Evolutionary conservation across 2,113 vertebrate genomes (phyloP).

Genomic region (Cyprinodon brontotheroides): DNA sequence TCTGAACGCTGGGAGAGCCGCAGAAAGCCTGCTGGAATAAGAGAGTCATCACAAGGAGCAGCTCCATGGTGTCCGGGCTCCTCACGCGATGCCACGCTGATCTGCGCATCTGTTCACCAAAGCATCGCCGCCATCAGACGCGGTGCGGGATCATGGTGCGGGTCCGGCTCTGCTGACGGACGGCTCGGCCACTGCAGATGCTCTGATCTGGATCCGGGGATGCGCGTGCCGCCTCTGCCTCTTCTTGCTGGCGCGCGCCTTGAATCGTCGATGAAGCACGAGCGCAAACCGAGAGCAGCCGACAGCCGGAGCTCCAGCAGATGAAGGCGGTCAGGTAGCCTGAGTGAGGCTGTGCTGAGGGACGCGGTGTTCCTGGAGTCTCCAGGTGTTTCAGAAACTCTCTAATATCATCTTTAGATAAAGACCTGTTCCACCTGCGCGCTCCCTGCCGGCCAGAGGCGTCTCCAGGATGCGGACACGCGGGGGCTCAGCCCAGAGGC

Average conservation of each 20-base stretch:
- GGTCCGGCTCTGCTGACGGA: constrained; percentile 13
- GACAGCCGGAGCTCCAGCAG: constrained; percentile 7
- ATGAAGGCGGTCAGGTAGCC: background rate
- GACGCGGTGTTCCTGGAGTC: background rate
- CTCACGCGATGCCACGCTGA: constrained; percentile 36
- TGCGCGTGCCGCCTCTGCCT: constrained; percentile 46
- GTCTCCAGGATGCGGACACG: too few species aligned
- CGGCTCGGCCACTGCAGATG: constrained; percentile 61
- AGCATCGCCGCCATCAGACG: constrained; percentile 40
- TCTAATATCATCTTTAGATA: background rate
- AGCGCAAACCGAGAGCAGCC: constrained; percentile 43
- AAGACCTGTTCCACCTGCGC: background rate
- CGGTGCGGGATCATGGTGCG: constrained; percentile 40
- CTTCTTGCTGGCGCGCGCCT: constrained; percentile 37
- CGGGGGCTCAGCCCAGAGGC: too few species aligned
- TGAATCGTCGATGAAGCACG: constrained; percentile 50
- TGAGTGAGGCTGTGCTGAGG: background rate
- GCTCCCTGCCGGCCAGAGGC: too few species aligned
- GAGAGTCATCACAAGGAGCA: constrained; percentile 55
- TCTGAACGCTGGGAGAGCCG: constrained; percentile 71
- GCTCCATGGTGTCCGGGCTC: constrained; percentile 57
- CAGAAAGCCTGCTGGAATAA: constrained; percentile 49
- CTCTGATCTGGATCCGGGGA: constrained; percentile 16
- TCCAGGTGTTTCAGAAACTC: background rate
- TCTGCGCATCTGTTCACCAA: constrained; percentile 15